Evolutionary conservation across 2,888 invertebrate species (phyloP), one percentile per base, ranked within the genome.

Genomic region (Clitarchus hookeri): DNA sequence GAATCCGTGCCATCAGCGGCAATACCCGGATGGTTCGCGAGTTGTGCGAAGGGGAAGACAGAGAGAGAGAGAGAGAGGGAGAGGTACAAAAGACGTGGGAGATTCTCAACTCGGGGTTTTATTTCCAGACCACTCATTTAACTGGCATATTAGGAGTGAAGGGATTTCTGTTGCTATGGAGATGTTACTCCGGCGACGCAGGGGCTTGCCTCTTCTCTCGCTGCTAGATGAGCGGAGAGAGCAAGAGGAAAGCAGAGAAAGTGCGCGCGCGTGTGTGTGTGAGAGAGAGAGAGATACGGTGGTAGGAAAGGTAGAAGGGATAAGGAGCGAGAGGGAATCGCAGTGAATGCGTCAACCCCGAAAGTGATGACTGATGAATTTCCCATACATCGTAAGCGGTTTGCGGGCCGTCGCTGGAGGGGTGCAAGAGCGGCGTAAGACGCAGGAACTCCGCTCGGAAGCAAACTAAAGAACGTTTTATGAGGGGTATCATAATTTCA

Each of bases 301-400:
- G 65, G 19, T 12, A 8, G 53, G 19, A 19, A 53, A 1, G 19
- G 53, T 1, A 79, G 19, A 82, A 12, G 23, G 27, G 23, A 19
- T 82, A 44, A 27, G 82, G 16, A 27, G 23, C 6, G 82, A 26
- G 27, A 44, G 82, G 44, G 27, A 82, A 44, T 36, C 27, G 27
- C 27, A 82, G 36, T 82, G 44, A 82, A 82, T 27, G 44, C 82
- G 44, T 82, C 82, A 82, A 44, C 82, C 13, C n/a, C 8, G 44
- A 82, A 82, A 44, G 27, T 27, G 82, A 82, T 82, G 82, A 82
- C 82, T 82, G 82, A 82, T 82, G 82, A 82, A 82, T 26, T 82
- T 82, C 82, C 82, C 82, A 82, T 82, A 82, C 82, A 82, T 82
- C 82, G 16, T 82, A 82, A 82, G 44, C 82, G 82, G 82, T 82